Conservation (phyloP, 2,888 invertebrate genomes). For the Auanema freiburgensis region DNA sequence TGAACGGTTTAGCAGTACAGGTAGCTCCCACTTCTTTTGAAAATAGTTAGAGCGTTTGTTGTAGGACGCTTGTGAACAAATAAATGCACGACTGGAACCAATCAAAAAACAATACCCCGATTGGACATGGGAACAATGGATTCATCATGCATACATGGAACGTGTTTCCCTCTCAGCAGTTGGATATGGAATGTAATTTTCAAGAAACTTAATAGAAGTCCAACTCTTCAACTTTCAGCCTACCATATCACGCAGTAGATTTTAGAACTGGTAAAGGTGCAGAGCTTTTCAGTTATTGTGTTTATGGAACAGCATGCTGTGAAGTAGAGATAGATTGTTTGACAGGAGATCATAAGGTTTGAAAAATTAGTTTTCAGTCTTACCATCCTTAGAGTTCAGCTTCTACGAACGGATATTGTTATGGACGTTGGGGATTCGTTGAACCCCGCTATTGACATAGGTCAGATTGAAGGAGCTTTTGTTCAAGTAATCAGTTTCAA, state of each 20-base stretch:
- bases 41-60: conserved; percentile 1
- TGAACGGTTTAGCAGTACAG: conserved; percentile 85
- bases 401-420: conserved; percentile 85
- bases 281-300: conserved; percentile 80
- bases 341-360: conserved; percentile 84
- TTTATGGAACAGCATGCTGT: conserved; percentile 82
- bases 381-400: no score
- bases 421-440: conserved; percentile 93
- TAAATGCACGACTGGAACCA: conserved; percentile 77
- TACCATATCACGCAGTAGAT: conserved; percentile 52
- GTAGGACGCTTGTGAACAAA: conserved; percentile 78
- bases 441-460: conserved; percentile 93
- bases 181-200: conserved; percentile 74
- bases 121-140: conserved; percentile 83
- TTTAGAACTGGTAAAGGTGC: conserved; percentile 71
- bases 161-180: conserved; percentile 80
- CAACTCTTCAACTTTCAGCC: conserved; percentile 29
- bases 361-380: neutral
- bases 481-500: conserved; percentile 71
- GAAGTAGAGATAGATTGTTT: conserved; percentile 91
- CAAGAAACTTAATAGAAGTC: neutral
- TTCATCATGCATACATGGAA: conserved; percentile 77
- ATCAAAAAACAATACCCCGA: conserved; percentile 77
- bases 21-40: conserved; percentile 13
- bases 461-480: conserved; percentile 92